These are phyloP conservation scores for Formica aserva DNA, from an alignment of 2,888 invertebrate genomes.

Conservation along the genomic window DNA sequence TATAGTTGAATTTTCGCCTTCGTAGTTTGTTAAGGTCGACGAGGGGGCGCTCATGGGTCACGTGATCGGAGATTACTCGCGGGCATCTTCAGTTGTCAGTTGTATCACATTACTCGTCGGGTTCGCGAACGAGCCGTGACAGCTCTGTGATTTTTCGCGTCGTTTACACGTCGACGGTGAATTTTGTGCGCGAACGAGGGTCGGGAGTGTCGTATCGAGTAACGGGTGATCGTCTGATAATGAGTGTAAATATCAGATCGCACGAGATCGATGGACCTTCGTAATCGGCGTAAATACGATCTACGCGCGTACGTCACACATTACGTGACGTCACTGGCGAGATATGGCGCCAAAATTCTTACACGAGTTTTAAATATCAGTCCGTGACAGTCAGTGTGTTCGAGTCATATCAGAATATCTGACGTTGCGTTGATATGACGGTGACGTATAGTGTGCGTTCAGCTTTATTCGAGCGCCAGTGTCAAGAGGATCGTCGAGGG, in stretches of 20 bases:
- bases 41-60: neutral
- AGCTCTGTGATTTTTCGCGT: neutral
- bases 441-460: neutral
- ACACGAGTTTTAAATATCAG: too few species aligned
- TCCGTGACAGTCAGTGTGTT: too few species aligned
- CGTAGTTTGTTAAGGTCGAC: neutral
- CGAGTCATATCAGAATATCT: neutral
- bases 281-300: neutral
- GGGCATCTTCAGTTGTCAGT: conserved; percentile 28
- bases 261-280: neutral
- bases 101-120: neutral
- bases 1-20: neutral
- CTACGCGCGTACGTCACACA: neutral
- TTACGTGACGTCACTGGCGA: neutral
- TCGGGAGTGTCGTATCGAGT: neutral
- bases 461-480: neutral
- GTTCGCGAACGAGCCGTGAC: neutral
- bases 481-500: neutral
- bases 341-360: neutral
- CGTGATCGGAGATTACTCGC: neutral
- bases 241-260: neutral
- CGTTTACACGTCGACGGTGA: neutral
- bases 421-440: neutral
- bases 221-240: neutral
- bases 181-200: neutral